phyloP scores from a whole-genome alignment of 2,888 invertebrate species.

The Apomyelois bistriatella region DNA sequence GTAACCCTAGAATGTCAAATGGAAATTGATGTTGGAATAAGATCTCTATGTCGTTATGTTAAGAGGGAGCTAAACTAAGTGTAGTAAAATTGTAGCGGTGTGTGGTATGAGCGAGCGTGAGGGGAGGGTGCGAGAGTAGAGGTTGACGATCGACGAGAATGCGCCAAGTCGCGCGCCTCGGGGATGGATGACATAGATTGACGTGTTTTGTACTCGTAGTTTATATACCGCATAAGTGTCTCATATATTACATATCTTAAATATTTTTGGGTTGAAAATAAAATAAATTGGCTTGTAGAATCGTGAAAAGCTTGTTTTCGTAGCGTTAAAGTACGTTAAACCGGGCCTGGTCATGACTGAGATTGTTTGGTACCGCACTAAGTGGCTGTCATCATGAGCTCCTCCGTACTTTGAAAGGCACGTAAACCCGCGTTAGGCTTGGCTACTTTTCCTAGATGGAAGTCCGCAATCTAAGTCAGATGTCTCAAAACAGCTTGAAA shows the following conservation, averaged over 20 bases:
- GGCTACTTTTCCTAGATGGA: too few species aligned
- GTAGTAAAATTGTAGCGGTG: constrained; percentile 8
- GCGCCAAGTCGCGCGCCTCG: constrained; percentile 57
- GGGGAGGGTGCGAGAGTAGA: constrained; percentile 40
- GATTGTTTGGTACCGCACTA: too few species aligned
- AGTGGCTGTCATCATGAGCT: too few species aligned
- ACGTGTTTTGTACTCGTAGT: constrained; percentile 39
- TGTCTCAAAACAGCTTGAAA: too few species aligned
- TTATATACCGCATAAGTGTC: constrained; percentile 31
- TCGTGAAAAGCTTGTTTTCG: too few species aligned
- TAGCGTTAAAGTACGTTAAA: too few species aligned
- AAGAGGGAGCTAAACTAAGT: constrained; percentile 19
- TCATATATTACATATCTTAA: background rate
- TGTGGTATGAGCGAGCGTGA: constrained; percentile 32
- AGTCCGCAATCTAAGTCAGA: too few species aligned
- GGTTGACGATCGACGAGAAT: constrained; percentile 74
- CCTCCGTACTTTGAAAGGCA: too few species aligned
- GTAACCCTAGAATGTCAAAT: background rate
- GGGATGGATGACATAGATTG: constrained; percentile 48
- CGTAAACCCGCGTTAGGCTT: too few species aligned
- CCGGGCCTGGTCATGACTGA: too few species aligned
- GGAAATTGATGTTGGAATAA: constrained; percentile 18
- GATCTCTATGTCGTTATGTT: constrained; percentile 43
- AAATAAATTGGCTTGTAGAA: too few species aligned
- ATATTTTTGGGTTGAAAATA: too few species aligned